phyloP scores from a whole-genome alignment of 2,888 invertebrate genomes.

The Heliconius ethilla region DNA sequence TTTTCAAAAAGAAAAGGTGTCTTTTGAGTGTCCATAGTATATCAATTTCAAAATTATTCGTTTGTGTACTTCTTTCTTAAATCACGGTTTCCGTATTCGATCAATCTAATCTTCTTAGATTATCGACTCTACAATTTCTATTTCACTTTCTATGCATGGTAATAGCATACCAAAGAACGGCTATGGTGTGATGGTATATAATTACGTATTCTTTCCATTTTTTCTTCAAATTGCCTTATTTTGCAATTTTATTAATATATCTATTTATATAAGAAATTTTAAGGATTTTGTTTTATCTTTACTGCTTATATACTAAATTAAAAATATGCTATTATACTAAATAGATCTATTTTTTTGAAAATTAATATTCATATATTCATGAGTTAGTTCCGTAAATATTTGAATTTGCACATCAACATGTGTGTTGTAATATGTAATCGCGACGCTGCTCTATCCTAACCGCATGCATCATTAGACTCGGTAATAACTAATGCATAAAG shows the following conservation, averaged over 20 bases:
- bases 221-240: background rate
- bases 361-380: background rate
- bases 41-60: background rate
- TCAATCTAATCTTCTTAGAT: conserved; percentile 48
- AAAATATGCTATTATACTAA: background rate
- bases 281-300: background rate
- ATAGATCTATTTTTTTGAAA: background rate
- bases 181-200: conserved; percentile 28
- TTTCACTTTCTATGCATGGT: conserved; percentile 54
- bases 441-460: conserved; percentile 14
- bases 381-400: background rate
- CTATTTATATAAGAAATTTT: background rate
- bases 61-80: background rate
- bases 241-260: background rate
- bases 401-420: background rate
- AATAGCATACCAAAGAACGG: conserved; percentile 24
- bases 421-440: conserved; percentile 10
- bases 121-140: conserved; percentile 52
- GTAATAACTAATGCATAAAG: conserved; percentile 12
- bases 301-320: too few species aligned
- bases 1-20: background rate
- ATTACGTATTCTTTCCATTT: conserved; percentile 1
- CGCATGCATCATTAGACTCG: conserved; percentile 14
- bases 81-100: conserved; percentile 41
- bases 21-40: background rate